Percentiles rank a stretch among this genome's conserved stretches.
Evolutionary conservation across 2,113 vertebrate species (phyloP).

Genomic region (Nyctibius bracteatus): DNA sequence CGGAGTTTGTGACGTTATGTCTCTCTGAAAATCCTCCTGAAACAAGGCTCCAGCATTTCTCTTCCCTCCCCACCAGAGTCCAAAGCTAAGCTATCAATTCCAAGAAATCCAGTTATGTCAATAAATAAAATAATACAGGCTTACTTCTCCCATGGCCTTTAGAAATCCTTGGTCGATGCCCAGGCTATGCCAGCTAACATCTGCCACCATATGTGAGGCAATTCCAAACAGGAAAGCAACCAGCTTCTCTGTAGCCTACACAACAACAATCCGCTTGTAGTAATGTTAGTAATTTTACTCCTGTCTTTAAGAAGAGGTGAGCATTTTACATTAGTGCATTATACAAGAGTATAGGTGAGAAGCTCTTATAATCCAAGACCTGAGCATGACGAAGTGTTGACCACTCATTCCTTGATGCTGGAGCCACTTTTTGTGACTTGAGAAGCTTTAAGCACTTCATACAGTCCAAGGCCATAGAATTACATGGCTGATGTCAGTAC

Average conservation of each 20-base stretch:
- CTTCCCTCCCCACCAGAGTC: neutral
- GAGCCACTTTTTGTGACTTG: neutral
- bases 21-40: neutral
- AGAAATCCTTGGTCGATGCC: conserved; percentile 78
- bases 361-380: neutral
- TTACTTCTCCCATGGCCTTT: conserved; percentile 75
- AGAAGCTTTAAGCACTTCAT: neutral
- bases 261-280: neutral
- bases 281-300: neutral
- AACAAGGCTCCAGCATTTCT: neutral
- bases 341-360: neutral
- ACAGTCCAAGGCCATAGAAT: neutral
- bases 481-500: neutral
- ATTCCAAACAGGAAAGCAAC: conserved; percentile 80
- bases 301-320: neutral
- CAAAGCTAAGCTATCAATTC: neutral
- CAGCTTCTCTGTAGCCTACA: conserved; percentile 76
- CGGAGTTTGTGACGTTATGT: neutral
- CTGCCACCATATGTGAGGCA: conserved; percentile 78
- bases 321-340: neutral
- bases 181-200: conserved; percentile 80
- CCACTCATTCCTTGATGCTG: neutral
- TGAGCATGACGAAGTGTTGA: neutral
- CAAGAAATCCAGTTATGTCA: neutral
- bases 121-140: conserved; percentile 2